Conservation (phyloP, 1,140 invertebrate species). For the Phthorimaea operculella region DNA sequence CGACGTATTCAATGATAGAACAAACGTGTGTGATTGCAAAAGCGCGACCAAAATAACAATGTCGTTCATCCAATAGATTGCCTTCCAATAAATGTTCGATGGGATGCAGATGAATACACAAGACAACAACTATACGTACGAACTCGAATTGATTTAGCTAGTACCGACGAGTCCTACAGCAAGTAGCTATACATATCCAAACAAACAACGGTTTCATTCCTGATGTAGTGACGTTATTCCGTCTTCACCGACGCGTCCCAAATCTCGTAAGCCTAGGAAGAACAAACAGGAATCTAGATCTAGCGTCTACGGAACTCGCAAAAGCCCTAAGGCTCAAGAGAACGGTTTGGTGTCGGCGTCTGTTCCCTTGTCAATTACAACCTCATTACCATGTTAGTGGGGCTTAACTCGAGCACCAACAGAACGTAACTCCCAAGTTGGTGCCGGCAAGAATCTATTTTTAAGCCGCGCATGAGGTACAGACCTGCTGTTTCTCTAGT, state of each 20-base stretch:
- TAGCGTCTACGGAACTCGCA: not conserved
- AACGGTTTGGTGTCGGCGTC: slow-evolving; percentile 3
- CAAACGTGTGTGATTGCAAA: no score
- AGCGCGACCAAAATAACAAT: no score
- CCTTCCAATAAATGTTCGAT: no score
- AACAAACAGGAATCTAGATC: not conserved
- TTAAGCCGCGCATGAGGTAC: slow-evolving; percentile 11
- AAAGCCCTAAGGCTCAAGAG: slow-evolving; percentile 1
- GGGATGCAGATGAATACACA: no score
- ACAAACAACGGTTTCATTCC: not conserved
- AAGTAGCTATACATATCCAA: not conserved
- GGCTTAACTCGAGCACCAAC: slow-evolving; percentile 5
- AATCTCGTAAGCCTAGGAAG: not conserved
- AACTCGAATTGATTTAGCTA: no score
- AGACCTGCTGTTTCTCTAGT: not conserved
- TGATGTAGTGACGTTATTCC: not conserved
- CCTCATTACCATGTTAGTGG: slow-evolving; percentile 3
- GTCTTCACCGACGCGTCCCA: not conserved
- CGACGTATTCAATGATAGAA: no score
- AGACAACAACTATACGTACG: no score
- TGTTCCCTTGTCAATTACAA: not conserved
- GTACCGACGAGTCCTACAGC: no score
- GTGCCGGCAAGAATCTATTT: slow-evolving; percentile 19
- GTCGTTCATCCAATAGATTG: no score
- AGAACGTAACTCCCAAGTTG: slow-evolving; percentile 3